Percentiles rank a stretch among this genome's conserved stretches.
phyloP scores from a whole-genome alignment of 2,888 invertebrate genomes.

The Arenicola marina region DNA sequence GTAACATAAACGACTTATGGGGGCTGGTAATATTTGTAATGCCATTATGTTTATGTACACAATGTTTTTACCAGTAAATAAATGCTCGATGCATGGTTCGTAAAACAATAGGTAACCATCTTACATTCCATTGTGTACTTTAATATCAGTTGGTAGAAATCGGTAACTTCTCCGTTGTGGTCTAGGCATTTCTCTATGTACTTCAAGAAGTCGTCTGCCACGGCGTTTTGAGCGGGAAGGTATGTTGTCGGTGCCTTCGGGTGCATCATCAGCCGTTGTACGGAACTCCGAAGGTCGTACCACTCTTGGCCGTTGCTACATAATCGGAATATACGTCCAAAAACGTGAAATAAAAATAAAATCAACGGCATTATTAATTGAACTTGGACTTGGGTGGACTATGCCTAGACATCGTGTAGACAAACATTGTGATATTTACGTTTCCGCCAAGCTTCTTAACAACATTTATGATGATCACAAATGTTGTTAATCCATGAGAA shows the following conservation, averaged over 20 bases:
- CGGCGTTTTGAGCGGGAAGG: slow-evolving; percentile 35
- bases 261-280: slow-evolving; percentile 41
- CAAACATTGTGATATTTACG: too few relatives aligned
- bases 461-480: too few relatives aligned
- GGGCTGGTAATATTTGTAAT: too few relatives aligned
- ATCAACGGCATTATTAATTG: too few relatives aligned
- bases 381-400: too few relatives aligned
- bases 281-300: slow-evolving; percentile 35
- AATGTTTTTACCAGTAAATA: too few relatives aligned
- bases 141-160: slow-evolving; percentile 46
- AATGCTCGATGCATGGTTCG: not conserved
- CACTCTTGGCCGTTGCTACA: slow-evolving; percentile 42
- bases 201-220: slow-evolving; percentile 44
- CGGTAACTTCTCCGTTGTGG: slow-evolving; percentile 42
- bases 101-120: not conserved
- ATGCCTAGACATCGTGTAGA: too few relatives aligned
- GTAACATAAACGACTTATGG: not conserved
- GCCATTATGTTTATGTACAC: too few relatives aligned
- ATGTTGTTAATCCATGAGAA: too few relatives aligned
- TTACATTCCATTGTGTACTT: slow-evolving; percentile 47
- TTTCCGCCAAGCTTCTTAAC: too few relatives aligned
- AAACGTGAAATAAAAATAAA: too few relatives aligned
- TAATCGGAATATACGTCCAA: not conserved
- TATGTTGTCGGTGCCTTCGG: slow-evolving; percentile 40
- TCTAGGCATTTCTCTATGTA: slow-evolving; percentile 16